A percentile compares a stretch with the other conserved stretches of the same genome.
These are phyloP conservation scores for Camponotus fellah DNA, from an alignment of 2,888 invertebrate species.

Conservation along the genomic window DNA sequence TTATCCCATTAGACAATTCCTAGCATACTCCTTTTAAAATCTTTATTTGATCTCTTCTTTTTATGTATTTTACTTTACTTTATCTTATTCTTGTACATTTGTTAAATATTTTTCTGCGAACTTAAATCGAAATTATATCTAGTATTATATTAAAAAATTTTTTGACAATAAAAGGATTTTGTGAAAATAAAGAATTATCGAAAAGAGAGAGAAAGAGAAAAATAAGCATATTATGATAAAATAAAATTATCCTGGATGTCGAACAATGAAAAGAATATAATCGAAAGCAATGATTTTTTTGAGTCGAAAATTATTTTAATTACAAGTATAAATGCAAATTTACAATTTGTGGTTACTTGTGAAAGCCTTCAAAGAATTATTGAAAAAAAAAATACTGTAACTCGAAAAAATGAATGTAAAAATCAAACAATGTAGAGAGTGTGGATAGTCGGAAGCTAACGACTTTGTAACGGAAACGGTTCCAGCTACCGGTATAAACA, in stretches of 20 bases:
- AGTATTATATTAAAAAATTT: neutral
- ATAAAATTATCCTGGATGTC: no score
- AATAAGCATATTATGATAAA: no score
- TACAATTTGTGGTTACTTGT: conserved; percentile 56
- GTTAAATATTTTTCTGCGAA: neutral
- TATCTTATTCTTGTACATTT: neutral
- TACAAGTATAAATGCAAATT: conserved; percentile 51
- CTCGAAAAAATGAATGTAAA: no score
- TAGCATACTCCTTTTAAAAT: neutral
- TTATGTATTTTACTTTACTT: neutral
- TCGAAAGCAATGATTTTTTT: conserved; percentile 19
- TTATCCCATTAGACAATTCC: conserved; percentile 18
- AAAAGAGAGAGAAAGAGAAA: neutral
- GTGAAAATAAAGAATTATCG: neutral
- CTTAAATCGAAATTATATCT: neutral
- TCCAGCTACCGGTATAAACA: no score
- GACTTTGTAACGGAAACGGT: no score
- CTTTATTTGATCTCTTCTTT: neutral
- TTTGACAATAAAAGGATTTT: neutral
- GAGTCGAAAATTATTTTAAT: neutral
- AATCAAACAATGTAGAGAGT: neutral
- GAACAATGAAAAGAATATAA: neutral
- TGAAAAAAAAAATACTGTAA: no score
- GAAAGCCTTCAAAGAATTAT: neutral
- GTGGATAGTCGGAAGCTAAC: neutral